Base-by-base conservation (phyloP, 2,888 invertebrate genomes). In the Diaphora mendica region DNA sequence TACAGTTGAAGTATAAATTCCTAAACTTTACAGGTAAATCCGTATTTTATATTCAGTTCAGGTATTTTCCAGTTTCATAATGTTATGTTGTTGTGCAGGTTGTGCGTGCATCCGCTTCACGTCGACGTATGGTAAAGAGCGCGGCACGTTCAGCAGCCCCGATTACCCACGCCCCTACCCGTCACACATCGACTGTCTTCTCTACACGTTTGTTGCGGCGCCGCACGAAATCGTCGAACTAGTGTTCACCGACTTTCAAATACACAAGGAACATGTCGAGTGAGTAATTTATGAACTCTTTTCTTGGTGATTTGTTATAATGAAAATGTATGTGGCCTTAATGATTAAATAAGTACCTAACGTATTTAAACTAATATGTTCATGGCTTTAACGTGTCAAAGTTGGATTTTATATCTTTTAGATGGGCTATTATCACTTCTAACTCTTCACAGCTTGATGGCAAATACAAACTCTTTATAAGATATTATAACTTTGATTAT, bases 81-180 rank as follows among this genome's bases (percentile, higher is more conserved):
- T 64, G 23, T 35, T 72, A 71, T 72, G 55, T 73, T 78, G 78
- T 79, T 80, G 64, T 69, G 8, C 97, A 98, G 98, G 98, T 94
- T 98, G 98, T 93, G 97, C 98, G 90, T 98, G 98, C 92, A 96
- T 98, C 85, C 96, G 97, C 80, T 98, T 97, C 95, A 97, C 98
- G 87, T 97, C 97, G 84, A 97, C 97, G 78, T 97, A 97, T 92
- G 97, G 97, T 86, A 97, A 97, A 93, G 97, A 97, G 90, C 97
- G 97, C 82, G 98, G 98, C 82, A 97, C 96, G 68, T 98, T 98
- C 96, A 97, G 97, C 89, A 98, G 98, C 85, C 98, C 98, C 30
- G 97, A 98, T 95, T 98, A 97, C 93, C 98, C 98, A 8, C 96
- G 96, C 80, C 96, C 97, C 71, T 98, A 98, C 93, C 97, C 97